Percentiles rank a stretch among this genome's conserved stretches.
These are phyloP conservation scores for Macaca nemestrina DNA, from an alignment of 2,113 vertebrate species.

Conservation along the genomic window DNA sequence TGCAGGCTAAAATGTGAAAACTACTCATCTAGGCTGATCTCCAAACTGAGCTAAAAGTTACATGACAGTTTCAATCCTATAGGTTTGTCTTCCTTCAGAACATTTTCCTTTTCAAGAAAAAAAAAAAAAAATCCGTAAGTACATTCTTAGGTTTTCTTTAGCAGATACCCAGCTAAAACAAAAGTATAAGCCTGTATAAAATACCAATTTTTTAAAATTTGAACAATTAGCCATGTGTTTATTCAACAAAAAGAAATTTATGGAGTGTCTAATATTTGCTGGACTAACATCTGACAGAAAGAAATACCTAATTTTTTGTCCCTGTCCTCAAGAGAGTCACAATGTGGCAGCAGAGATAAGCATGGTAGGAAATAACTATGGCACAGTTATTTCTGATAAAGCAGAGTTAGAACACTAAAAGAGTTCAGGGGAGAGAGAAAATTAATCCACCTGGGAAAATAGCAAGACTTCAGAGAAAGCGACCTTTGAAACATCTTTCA, in stretches of 20 bases:
- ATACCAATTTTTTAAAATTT: neutral
- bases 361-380: neutral
- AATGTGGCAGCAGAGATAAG: neutral
- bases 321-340: neutral
- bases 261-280: neutral
- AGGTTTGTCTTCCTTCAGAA: neutral
- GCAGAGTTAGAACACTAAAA: neutral
- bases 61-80: neutral
- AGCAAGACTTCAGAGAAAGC: neutral
- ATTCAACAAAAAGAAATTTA: neutral
- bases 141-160: neutral
- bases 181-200: neutral
- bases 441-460: neutral
- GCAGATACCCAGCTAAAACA: neutral
- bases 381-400: neutral
- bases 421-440: neutral
- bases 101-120: neutral
- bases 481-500: neutral
- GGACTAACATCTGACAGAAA: neutral
- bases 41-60: neutral
- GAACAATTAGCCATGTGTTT: neutral
- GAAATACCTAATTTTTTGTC: neutral
- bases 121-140: neutral
- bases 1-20: neutral
- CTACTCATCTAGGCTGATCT: neutral